Percentiles rank a stretch among this genome's conserved stretches.
These are phyloP conservation scores for Ochotona curzoniae DNA, from an alignment of 2,113 vertebrate genomes.

Conservation along the genomic window DNA sequence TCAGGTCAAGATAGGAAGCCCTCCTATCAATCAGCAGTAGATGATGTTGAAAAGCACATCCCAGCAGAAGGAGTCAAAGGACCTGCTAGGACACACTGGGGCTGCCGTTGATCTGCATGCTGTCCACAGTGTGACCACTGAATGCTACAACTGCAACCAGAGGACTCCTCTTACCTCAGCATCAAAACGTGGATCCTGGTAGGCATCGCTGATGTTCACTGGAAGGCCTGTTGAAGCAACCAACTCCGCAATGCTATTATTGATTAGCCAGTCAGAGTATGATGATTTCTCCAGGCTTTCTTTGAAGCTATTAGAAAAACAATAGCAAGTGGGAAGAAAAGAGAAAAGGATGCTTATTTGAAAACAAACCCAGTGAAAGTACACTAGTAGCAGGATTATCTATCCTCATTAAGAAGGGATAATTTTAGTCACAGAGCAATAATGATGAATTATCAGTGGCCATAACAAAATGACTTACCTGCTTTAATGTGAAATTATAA, in stretches of 20 bases:
- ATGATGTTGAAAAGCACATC: not conserved
- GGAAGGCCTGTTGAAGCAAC: slow-evolving; percentile 98
- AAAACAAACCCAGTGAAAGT: not conserved
- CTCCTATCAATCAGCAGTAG: not conserved
- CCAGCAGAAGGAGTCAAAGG: slow-evolving; percentile 27
- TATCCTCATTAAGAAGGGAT: slow-evolving; percentile 14
- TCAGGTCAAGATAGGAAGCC: not conserved
- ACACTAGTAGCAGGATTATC: slow-evolving; percentile 28
- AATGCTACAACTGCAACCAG: not conserved
- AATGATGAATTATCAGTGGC: not conserved
- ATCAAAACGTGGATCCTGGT: slow-evolving; percentile 98
- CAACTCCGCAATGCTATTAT: slow-evolving; percentile 98
- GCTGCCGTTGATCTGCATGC: not conserved
- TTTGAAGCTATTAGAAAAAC: slow-evolving; percentile 91
- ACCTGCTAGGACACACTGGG: not conserved
- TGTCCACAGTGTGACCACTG: not conserved
- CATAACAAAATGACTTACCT: slow-evolving; percentile 6
- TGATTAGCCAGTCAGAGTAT: slow-evolving; percentile 98
- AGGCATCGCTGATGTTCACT: slow-evolving; percentile 98
- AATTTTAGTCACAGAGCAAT: slow-evolving; percentile 43
- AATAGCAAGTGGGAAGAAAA: slow-evolving; percentile 54
- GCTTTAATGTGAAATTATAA: slow-evolving; percentile 16
- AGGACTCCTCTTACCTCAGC: slow-evolving; percentile 90
- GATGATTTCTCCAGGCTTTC: slow-evolving; percentile 97
- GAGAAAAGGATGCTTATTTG: slow-evolving; percentile 61